Evolutionary conservation across 2,797 vertebrate genomes (phyloP).

Genomic region (Gouania willdenowi): DNA sequence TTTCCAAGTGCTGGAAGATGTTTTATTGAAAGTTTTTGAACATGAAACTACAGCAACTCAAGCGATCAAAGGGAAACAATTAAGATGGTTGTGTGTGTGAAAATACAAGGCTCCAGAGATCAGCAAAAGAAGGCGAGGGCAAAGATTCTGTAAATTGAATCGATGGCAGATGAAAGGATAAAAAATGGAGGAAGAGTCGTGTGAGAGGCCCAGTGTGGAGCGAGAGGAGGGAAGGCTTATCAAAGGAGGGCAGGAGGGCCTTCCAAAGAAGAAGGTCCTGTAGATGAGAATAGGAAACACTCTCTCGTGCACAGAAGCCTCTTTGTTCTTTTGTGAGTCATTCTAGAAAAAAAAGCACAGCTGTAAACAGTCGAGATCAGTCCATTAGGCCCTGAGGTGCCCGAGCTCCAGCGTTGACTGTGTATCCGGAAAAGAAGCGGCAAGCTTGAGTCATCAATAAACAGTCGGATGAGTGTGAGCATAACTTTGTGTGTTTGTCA

Average conservation of each 20-base stretch:
- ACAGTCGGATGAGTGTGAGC: slow-evolving; percentile 58
- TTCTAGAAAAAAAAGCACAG: slow-evolving; percentile 70
- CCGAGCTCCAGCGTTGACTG: slow-evolving; percentile 61
- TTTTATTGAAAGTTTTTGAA: too few species aligned
- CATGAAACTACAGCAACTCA: too few species aligned
- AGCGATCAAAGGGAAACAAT: too few species aligned
- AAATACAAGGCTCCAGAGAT: not conserved
- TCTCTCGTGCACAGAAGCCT: slow-evolving; percentile 51
- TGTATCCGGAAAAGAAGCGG: slow-evolving; percentile 65
- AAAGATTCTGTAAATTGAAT: not conserved
- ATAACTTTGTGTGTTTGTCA: slow-evolving; percentile 22
- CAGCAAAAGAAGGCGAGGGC: not conserved
- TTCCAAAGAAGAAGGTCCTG: slow-evolving; percentile 48
- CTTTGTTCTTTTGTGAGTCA: slow-evolving; percentile 73
- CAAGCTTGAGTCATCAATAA: slow-evolving; percentile 75
- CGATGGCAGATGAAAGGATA: slow-evolving; percentile 10
- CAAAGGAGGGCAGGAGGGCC: slow-evolving; percentile 1
- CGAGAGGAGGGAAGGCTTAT: slow-evolving; percentile 14
- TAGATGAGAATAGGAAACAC: slow-evolving; percentile 59
- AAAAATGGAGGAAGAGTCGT: slow-evolving; percentile 1
- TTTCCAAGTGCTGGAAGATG: too few species aligned
- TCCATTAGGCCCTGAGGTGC: slow-evolving; percentile 67
- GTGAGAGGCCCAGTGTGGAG: not conserved
- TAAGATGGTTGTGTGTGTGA: too few species aligned
- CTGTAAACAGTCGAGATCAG: slow-evolving; percentile 74